Base-by-base conservation (phyloP, 2,113 vertebrate species). In the Heloderma charlesbogerti region DNA sequence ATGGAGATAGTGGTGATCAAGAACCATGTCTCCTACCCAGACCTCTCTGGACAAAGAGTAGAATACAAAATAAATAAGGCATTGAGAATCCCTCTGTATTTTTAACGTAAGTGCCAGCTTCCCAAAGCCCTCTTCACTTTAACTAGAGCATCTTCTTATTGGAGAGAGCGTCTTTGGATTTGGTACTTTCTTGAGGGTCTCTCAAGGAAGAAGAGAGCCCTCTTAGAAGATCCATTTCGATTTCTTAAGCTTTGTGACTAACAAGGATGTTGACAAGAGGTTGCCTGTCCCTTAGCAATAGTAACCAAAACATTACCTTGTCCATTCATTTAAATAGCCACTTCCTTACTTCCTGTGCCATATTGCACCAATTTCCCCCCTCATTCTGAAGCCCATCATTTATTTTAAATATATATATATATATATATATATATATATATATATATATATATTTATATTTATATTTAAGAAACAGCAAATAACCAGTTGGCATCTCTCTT, bases 381-480 rank as follows among this genome's bases (percentile, higher is more conserved):
- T 37, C 60, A 66, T 71, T 34, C 81, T 92, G 60, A 92, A 95
- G 80, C 83, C 75, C 22, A 88, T 92, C 27, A 31, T 69, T 89
- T 88, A 57, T n/a, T n/a, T n/a, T n/a, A n/a, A n/a, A 74, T 15
- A 6, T n/a, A 83, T 63, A 84, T 40, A 67, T 60, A 2, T 51
- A 5, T 51, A 51, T 51, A 5, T 51, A 74, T 15, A 6, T n/a
- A 83, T 63, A 84, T 40, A 67, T 60, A 2, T 51, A 5, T 51
- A 51, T 51, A 5, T 51, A 85, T 77, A 74, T 15, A 6, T n/a
- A 83, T 63, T 87, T 40, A 67, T 60, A 2, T 51, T 51, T 51
- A 51, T 51, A 5, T 51, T 51, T 51, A 94, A 20, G 31, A 15
- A 63, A 6, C 54, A 87, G 57, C 67, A 94, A 37, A 51, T 78